Evolutionary conservation across 2,888 invertebrate species (phyloP), one percentile per base, ranked within the genome.

Genomic region (Agrotis clavis): DNA sequence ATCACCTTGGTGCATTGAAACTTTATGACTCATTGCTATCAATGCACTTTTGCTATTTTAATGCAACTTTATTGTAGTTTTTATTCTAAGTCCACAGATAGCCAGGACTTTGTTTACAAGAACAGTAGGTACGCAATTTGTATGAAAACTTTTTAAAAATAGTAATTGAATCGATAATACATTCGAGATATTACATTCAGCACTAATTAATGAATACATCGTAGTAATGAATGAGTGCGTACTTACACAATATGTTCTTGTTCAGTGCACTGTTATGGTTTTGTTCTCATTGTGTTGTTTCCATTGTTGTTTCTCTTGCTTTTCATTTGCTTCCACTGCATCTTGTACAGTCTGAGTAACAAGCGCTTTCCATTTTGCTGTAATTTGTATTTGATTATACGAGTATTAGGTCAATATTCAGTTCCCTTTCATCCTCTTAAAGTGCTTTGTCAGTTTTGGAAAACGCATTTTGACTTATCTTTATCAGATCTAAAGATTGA

Each of bases 251-350:
- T n/a, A n/a, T n/a, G n/a, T n/a, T n/a, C n/a, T n/a, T 61, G 14
- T 51, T 25, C 14, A 75, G 14, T 51, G 47, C 14, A 75, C 19
- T 80, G 64, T 35, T 77, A 67, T 62, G 53, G 53, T 75, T 75
- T 81, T 69, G 41, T 30, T 77, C 51, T 74, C 18, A 77, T 74
- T 77, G 67, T 80, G 41, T 19, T 4, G 48, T 21, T 80, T 65
- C 47, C 16, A n/a, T 35, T 80, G 41, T 19, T 4, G 45, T 21
- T 80, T 68, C 47, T 13, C n/a, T 35, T 53, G 68, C 59, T 47
- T 41, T 41, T 41, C 41, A 11, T 41, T 67, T 63, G 45, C 62
- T 79, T 67, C 47, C 25, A 50, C 19, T 13, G 19, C 7, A 18
- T 16, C 21, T 41, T 60, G 81, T 81, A 81, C 69, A 30, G 64